Evolutionary conservation across 2,797 vertebrate species (phyloP).

Genomic region (Halcyon badia): DNA sequence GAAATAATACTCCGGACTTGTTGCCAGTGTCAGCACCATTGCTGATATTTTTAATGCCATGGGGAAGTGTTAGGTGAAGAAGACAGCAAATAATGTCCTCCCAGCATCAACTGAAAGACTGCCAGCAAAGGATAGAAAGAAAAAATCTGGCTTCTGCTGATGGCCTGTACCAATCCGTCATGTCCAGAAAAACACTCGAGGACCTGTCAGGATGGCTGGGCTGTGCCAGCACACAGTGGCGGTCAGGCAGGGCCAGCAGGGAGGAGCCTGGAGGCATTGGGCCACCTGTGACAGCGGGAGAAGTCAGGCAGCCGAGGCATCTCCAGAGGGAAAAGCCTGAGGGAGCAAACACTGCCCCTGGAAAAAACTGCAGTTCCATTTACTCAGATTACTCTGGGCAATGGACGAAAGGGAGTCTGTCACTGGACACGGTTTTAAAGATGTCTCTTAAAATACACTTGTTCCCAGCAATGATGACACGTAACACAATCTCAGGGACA

Average conservation of each 20-base stretch:
- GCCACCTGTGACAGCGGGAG: not conserved
- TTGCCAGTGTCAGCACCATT: not conserved
- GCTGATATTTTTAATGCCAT: not conserved
- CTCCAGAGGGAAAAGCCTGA: not conserved
- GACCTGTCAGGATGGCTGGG: not conserved
- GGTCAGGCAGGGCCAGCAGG: not conserved
- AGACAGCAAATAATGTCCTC: constrained; percentile 5
- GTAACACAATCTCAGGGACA: not conserved
- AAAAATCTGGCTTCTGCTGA: constrained; percentile 11
- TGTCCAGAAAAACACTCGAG: not conserved
- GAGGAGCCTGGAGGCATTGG: not conserved
- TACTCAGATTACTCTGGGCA: rapidly evolving
- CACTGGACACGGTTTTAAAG: not conserved
- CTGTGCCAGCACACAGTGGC: not conserved
- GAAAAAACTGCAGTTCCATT: not conserved
- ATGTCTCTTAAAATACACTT: constrained; percentile 9
- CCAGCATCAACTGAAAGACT: not conserved
- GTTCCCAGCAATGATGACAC: not conserved
- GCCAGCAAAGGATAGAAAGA: constrained; percentile 7
- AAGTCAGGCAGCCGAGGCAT: not conserved
- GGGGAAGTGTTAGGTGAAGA: not conserved
- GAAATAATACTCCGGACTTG: not conserved
- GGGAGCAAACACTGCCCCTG: not conserved
- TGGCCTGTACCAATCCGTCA: constrained; percentile 7
- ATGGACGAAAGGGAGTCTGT: not conserved